Percentiles rank a stretch among this genome's conserved stretches.
Evolutionary conservation across 1,140 invertebrate species (phyloP).

Genomic region (Neodiprion virginianus): DNA sequence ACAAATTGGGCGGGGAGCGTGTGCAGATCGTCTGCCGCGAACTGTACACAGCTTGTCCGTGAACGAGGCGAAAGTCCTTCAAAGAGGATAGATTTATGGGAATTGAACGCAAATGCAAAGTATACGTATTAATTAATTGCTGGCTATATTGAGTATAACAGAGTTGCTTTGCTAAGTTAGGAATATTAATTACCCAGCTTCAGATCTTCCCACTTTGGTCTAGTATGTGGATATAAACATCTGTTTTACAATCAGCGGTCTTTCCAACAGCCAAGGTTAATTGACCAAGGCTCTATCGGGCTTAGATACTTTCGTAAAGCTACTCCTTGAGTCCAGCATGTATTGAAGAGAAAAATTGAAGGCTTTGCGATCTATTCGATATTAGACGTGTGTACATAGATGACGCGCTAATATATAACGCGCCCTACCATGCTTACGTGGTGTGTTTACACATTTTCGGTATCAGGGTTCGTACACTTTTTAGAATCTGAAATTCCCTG

Average conservation of each 20-base stretch:
- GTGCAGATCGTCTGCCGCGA: background rate
- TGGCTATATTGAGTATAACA: background rate
- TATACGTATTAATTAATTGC: background rate
- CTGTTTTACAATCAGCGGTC: background rate
- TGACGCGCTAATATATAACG: no score
- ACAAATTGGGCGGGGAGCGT: background rate
- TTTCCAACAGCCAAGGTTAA: background rate
- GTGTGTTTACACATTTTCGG: no score
- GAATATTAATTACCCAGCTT: background rate
- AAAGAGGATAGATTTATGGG: background rate
- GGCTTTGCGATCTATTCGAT: no score
- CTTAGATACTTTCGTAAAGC: background rate
- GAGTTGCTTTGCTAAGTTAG: background rate
- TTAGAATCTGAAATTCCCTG: no score
- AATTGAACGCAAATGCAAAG: background rate
- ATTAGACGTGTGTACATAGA: no score
- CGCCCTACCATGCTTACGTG: no score
- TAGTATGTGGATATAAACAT: background rate
- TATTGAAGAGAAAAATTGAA: no score
- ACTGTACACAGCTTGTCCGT: background rate
- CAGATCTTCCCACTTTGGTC: conserved; percentile 7
- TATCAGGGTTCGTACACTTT: no score
- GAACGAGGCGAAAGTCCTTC: conserved; percentile 1
- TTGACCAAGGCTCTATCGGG: background rate
- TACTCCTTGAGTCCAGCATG: background rate